These are phyloP conservation scores for Folsomia manolachei DNA, from an alignment of 2,888 invertebrate species.

Conservation along the genomic window DNA sequence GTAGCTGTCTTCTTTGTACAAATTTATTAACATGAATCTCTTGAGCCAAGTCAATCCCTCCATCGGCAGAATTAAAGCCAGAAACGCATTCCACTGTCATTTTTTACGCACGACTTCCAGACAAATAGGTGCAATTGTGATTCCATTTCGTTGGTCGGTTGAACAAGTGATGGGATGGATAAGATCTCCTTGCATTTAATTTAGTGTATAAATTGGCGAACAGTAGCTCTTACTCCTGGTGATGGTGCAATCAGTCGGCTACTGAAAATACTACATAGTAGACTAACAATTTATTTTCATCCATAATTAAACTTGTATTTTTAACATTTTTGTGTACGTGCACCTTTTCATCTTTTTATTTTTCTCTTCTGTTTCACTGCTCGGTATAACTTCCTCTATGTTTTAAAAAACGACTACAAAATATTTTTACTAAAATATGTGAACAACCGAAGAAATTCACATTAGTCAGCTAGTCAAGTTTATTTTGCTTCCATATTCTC, in stretches of 20 bases:
- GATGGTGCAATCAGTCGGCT: neutral
- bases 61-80: conserved; percentile 17
- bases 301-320: conserved; percentile 20
- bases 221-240: neutral
- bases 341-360: neutral
- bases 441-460: too few species aligned
- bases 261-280: too few species aligned
- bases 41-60: conserved; percentile 12
- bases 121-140: conserved; percentile 47
- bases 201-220: neutral
- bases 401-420: too few species aligned
- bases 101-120: conserved; percentile 49
- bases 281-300: conserved; percentile 8
- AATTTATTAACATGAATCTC: conserved; percentile 39
- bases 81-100: conserved; percentile 48
- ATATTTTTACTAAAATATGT: too few species aligned
- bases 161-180: neutral
- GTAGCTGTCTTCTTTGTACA: conserved; percentile 43
- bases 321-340: too few species aligned
- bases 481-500: too few species aligned
- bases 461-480: too few species aligned
- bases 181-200: neutral
- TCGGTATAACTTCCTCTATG: too few species aligned
- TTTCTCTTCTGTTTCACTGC: too few species aligned
- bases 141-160: conserved; percentile 28